Evolutionary conservation across 2,113 vertebrate genomes (phyloP).

Genomic region (Puma concolor): DNA sequence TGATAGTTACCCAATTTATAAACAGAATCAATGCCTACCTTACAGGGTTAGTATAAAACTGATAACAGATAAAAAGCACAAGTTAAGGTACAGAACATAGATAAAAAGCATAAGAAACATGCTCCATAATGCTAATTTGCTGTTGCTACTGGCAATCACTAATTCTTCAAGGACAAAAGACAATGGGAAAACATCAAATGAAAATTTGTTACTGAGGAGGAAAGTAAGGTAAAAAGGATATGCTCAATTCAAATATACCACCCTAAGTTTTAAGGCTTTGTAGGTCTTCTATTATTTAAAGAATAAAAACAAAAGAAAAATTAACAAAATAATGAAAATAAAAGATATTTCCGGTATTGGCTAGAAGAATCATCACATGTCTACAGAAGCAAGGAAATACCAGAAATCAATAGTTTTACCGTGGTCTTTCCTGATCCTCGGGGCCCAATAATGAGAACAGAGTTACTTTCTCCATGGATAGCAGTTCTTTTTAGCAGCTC

Average conservation of each 20-base stretch:
- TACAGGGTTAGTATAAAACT: neutral
- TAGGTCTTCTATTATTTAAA: neutral
- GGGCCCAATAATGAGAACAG: constrained; percentile 94
- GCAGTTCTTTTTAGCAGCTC: constrained; percentile 94
- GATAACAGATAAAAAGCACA: neutral
- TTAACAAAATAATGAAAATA: constrained; percentile 28
- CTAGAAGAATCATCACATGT: neutral
- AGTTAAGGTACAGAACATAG: neutral
- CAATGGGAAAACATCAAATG: neutral
- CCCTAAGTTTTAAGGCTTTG: neutral
- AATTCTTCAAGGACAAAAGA: neutral
- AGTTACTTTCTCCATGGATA: constrained; percentile 96
- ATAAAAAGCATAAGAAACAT: neutral
- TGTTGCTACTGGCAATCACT: neutral
- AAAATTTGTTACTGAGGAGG: neutral
- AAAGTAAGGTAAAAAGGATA: neutral
- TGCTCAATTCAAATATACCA: neutral
- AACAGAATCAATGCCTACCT: neutral
- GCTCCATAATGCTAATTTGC: neutral
- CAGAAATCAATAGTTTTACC: constrained; percentile 84
- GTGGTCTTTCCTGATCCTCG: constrained; percentile 94
- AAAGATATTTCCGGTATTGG: neutral
- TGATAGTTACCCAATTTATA: neutral
- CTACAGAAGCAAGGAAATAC: neutral
- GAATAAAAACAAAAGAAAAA: neutral